Evolutionary conservation across 1,140 invertebrate genomes (phyloP), one percentile per base, ranked within the genome.

Genomic region (Papilio machaon): DNA sequence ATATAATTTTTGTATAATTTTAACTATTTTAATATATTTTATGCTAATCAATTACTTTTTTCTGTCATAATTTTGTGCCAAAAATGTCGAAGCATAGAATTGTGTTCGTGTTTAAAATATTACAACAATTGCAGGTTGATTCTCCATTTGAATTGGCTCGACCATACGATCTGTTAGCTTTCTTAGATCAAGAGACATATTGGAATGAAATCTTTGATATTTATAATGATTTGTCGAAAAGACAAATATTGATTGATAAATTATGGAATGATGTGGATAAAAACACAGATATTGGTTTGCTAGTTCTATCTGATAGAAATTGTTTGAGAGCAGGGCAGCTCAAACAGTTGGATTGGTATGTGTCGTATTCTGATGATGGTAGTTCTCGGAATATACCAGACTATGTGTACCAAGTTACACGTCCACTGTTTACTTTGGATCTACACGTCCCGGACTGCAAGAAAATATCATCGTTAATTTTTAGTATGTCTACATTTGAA

Each of bases 171-270:
- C 93, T 99, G 38, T 91, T 98, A 70, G 96, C 96, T 0, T 96
- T 98, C 90, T 92, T 98, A 86, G 97, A 98, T 47, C 98, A 98
- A 95, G 98, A 98, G 87, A 96, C 96, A 76, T 91, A 97, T 38
- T 96, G 96, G 86, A 94, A 95, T 70, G 95, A 96, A 83, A 95
- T 97, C 38, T 95, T 96, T 82, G 94, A 95, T 52, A 91, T 97
- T 30, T 96, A 97, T 86, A 92, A 96, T 83, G 96, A 97, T 85
- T 94, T 98, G 49, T 90, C 96, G 9, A 93, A 91, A 7, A 95
- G 96, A 67, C 97, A 97, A 92, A 94, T 94, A 74, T 93, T 95
- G 6, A 96, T 98, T 83, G 96, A 97, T 80, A 93, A 93, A 76
- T 95, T 96, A 86, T 97, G 96, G 95, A 91, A 95, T 46, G 93